phyloP scores from a whole-genome alignment of 2,113 vertebrate species.

The Tamias sibiricus region DNA sequence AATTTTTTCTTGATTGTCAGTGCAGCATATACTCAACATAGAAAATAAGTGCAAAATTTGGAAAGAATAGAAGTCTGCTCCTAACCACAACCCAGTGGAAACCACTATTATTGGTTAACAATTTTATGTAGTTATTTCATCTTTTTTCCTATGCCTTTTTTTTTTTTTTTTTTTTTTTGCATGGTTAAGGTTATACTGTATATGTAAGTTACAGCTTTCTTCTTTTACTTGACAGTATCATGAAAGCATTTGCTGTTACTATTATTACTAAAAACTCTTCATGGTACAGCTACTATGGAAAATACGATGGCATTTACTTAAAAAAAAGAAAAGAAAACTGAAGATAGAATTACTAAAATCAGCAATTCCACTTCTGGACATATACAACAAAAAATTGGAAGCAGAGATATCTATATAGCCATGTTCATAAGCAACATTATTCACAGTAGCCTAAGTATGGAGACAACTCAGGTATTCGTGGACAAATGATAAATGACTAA shows the following conservation, averaged over 20 bases:
- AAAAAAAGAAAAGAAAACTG: constrained; percentile 12
- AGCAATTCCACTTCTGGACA: not conserved
- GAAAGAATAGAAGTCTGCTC: constrained; percentile 6
- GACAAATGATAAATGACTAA: not conserved
- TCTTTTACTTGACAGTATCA: not conserved
- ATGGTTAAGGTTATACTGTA: not conserved
- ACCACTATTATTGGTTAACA: not conserved
- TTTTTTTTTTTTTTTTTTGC: constrained; percentile 23
- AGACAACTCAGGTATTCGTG: not conserved
- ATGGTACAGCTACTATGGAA: not conserved
- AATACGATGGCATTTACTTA: constrained; percentile 37
- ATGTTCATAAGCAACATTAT: not conserved
- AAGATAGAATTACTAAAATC: constrained; percentile 28
- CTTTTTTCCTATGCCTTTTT: not conserved
- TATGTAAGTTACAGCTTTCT: constrained; percentile 30
- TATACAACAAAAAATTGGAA: not conserved
- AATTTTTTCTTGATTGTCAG: not conserved
- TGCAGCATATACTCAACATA: not conserved
- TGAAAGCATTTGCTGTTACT: constrained; percentile 44
- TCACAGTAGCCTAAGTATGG: not conserved
- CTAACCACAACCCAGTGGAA: not conserved
- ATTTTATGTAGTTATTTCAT: constrained; percentile 3
- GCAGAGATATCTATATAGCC: not conserved
- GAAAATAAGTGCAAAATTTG: constrained; percentile 43
- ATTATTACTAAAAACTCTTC: not conserved